phyloP scores from a whole-genome alignment of 2,113 vertebrate species.

The Sceloporus undulatus region DNA sequence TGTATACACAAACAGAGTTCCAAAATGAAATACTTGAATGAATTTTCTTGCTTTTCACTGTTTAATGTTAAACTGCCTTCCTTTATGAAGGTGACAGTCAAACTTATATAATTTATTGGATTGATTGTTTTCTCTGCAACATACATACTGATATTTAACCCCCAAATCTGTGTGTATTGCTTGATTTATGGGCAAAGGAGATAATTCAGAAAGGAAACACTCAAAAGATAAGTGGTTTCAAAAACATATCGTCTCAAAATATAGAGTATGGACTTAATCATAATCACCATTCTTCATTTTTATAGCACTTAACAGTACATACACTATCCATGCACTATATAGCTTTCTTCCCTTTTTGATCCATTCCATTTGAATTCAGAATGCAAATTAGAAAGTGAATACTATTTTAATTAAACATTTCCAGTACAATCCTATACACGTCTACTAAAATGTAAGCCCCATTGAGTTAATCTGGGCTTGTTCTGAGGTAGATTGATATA shows the following conservation, averaged over 20 bases:
- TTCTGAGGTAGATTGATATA: neutral
- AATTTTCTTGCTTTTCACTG: constrained; percentile 44
- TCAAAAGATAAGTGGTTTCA: neutral
- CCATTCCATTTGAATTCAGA: neutral
- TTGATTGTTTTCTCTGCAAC: neutral
- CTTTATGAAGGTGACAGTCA: neutral
- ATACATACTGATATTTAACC: neutral
- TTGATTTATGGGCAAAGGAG: constrained; percentile 27
- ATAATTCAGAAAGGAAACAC: neutral
- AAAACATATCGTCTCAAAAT: neutral
- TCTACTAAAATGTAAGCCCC: neutral
- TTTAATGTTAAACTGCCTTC: constrained; percentile 35
- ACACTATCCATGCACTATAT: neutral
- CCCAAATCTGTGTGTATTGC: neutral
- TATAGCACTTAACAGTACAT: neutral
- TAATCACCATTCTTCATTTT: neutral
- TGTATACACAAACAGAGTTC: neutral
- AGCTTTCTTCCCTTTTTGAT: neutral
- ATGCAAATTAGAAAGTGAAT: neutral
- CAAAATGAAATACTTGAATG: neutral
- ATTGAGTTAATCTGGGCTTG: neutral
- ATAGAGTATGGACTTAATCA: neutral
- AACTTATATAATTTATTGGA: constrained; percentile 11
- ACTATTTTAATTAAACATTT: neutral
- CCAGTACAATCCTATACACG: neutral